Evolutionary conservation across 2,113 vertebrate species (phyloP), one percentile per base, ranked within the genome.

Genomic region (Lethenteron reissneri): DNA sequence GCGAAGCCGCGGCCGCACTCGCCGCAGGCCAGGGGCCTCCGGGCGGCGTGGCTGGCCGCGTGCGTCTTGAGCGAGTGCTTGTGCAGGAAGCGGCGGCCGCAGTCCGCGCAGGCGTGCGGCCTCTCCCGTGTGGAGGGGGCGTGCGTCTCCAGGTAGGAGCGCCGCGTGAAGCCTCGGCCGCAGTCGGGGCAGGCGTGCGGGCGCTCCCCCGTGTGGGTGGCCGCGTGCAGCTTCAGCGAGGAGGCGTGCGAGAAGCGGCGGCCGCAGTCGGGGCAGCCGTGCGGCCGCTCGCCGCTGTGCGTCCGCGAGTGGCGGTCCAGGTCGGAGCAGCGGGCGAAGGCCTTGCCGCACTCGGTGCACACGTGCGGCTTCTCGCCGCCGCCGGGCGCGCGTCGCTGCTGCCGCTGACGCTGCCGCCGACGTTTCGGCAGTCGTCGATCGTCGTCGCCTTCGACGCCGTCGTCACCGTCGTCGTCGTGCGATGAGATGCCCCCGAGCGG

Each of bases 201-300:
- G 78, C 88, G 84, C 78, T 81, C 85, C 83, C 94, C 87, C 60
- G 87, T 88, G 78, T 96, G 91, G 15, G 89, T 95, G 80, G 92
- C 83, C 73, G 84, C 87, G 74, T 97, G 91, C 89, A 17, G 62
- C n/a, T 15, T 68, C 15, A 68, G 62, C 15, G n/a, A 17, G 15
- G 62, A 68, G n/a, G n/a, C 21, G 62, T 15, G 21, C 62, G 21
- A 17, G 62, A 68, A 68, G 21, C 15, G 15, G 15, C 21, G n/a
- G 11, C 62, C 62, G 11, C 62, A 68, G 15, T 17, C 15, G 15
- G 62, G 9, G 62, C 62, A 68, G 8, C 8, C 21, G 62, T 68
- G 62, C 62, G 62, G 62, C 10, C 62, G 62, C 11, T 68, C 62
- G 62, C 62, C 62, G 8, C 10, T 68, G 62, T 68, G 62, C 9